Base-by-base conservation (phyloP, 1,140 invertebrate species). In the Drosophila obscura region DNA sequence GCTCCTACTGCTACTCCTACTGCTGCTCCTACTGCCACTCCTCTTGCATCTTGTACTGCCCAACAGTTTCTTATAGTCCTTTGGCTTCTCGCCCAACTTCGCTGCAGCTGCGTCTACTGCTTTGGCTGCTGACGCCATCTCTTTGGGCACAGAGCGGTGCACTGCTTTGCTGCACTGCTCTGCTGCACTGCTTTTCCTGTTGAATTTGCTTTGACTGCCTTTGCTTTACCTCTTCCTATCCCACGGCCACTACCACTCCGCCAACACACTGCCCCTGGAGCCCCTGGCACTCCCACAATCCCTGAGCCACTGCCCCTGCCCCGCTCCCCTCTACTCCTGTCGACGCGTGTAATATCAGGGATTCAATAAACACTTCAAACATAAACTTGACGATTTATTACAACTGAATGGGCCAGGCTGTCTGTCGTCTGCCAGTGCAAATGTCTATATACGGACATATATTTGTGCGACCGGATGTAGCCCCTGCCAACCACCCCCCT, bases 361-460 rank as follows among this genome's bases (percentile, higher is more conserved):
- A 88, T 88, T 88, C 83, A 88, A 88, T 88, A 88, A 88, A 88
- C 83, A 88, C 83, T 88, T 88, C 76, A 87, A 87, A 88, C 83
- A 88, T 88, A 76, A 82, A 88, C 79, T 83, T 87, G 75, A 82
- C 83, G 79, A 88, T 87, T 87, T 87, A 87, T 87, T 80, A 87
- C 82, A 73, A 72, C 66, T 69, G 59, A 74, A 64, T 73, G 71
- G 59, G 69, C 71, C 71, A 62, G 16, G 69, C 63, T 39, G 63
- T 69, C 66, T 69, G 63, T 35, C 52, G 19, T 49, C 65, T 19
- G 19, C 19, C 19, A 19, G 19, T 57, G 63, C 48, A 57, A 68
- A 69, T 56, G 49, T 56, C 43, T 68, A 39, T 57, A 57, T 67
- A 67, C 24, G 31, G 5, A 35, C 41, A 22, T 55, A 22, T 31